Base-by-base conservation (phyloP, 2,113 vertebrate species). In the Syngnathus scovelli region DNA sequence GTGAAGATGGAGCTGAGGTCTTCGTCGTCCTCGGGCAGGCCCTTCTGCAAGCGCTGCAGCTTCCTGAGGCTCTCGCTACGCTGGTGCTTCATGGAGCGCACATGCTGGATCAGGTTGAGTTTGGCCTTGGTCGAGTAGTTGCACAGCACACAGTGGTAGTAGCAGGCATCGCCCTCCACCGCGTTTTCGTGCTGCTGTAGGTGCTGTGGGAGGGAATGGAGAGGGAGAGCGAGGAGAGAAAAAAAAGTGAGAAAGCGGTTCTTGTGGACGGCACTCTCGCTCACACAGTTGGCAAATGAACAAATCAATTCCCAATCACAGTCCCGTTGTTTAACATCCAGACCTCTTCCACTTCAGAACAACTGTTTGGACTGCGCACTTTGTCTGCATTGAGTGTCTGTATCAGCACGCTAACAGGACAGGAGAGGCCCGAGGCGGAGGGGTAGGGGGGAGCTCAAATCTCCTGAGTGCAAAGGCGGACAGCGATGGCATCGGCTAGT, bases 111-210 rank as follows among this genome's bases (percentile, higher is more conserved):
- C 43, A 99, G 95, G 90, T 98, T 98, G 76, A 99, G 93, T 90
- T 98, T 98, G 93, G 97, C 96, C 93, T 96, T 98, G 89, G 96
- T 99, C 71, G 96, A 98, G 88, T 98, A 99, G 93, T 84, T 95
- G 75, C 96, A 99, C 78, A 98, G 94, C 73, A 93, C 92, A 15
- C 97, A 98, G 85, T 98, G 96, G 85, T 99, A 99, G 84, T 94
- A 99, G 91, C 95, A 97, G 83, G 94, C 92, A 76, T 99, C 97
- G 0, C 95, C 94, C 79, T 98, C 96, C 54, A 96, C 88, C 1
- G 94, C 91, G 1, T 92, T 93, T 89, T 99, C 97, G 0, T 98
- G 95, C 87, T 98, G 96, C 92, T 99, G 96, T 87, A 99, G 92
- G 88, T 98, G 96, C 97, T 98, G 91, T 18, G 66, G 70, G 83